A percentile compares a stretch with the other conserved stretches of the same genome.
These are phyloP conservation scores for Trachythela sp. DNA, from an alignment of 64 coral and sea anemone genomes.

Conservation along the genomic window DNA sequence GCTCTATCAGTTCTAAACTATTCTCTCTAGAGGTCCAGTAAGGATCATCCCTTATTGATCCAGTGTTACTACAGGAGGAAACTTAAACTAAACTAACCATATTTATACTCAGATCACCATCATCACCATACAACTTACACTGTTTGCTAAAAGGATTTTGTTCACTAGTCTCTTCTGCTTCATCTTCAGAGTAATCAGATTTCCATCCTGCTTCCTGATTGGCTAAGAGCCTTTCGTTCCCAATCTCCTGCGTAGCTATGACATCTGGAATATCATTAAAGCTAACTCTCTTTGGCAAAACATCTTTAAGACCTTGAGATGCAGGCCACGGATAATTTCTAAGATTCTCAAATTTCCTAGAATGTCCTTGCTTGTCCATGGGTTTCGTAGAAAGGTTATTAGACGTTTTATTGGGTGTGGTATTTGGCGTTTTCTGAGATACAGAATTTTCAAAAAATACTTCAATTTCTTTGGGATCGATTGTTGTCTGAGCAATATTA, in stretches of 20 bases:
- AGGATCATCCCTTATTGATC: no score
- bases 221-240: not conserved
- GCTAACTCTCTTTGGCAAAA: not conserved
- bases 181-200: not conserved
- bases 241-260: not conserved
- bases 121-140: no score
- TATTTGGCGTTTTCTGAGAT: no score
- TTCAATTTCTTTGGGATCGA: not conserved
- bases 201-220: not conserved
- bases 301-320: not conserved
- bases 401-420: not conserved
- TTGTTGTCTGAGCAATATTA: not conserved
- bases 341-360: not conserved
- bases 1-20: no score
- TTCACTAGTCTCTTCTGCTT: not conserved
- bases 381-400: not conserved
- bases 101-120: no score
- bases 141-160: not conserved
- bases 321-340: not conserved
- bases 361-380: not conserved
- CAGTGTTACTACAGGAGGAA: no score
- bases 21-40: no score
- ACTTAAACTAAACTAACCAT: no score
- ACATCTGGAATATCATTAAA: conserved; percentile 8
- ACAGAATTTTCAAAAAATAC: not conserved